Conservation (phyloP, 2,113 vertebrate genomes). For the Columbina picui region DNA sequence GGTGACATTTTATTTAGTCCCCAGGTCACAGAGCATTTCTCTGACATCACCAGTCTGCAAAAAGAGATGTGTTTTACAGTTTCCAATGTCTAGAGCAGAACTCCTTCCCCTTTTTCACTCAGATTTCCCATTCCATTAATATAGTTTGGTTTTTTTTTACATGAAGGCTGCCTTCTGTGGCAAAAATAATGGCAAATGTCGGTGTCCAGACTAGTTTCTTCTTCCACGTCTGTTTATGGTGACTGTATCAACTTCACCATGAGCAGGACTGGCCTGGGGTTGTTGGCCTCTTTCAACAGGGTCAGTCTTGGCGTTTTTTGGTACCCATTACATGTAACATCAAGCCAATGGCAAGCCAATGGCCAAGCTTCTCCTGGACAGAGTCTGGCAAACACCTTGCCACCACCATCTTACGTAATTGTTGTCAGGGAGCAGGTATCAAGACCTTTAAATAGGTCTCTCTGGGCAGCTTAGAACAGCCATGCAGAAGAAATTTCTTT, state of each 20-base stretch:
- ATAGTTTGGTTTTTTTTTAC: neutral
- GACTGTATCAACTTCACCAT: neutral
- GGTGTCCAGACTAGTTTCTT: neutral
- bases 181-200: neutral
- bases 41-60: neutral
- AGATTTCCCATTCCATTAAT: neutral
- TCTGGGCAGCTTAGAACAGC: neutral
- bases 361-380: neutral
- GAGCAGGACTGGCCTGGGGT: neutral
- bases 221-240: neutral
- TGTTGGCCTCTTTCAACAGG: neutral
- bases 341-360: too few relatives aligned
- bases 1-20: conserved; percentile 30
- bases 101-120: neutral
- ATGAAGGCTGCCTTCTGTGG: neutral
- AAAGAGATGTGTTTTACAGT: neutral
- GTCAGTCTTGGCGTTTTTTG: neutral
- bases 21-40: conserved; percentile 1
- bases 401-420: neutral
- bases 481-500: neutral
- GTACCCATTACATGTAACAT: neutral
- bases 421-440: neutral
- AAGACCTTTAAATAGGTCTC: neutral
- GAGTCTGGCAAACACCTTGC: neutral
- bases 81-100: neutral